Evolutionary conservation across 2,888 invertebrate genomes (phyloP), one percentile per base, ranked within the genome.

Genomic region (Rhimphoctona megacephalus): DNA sequence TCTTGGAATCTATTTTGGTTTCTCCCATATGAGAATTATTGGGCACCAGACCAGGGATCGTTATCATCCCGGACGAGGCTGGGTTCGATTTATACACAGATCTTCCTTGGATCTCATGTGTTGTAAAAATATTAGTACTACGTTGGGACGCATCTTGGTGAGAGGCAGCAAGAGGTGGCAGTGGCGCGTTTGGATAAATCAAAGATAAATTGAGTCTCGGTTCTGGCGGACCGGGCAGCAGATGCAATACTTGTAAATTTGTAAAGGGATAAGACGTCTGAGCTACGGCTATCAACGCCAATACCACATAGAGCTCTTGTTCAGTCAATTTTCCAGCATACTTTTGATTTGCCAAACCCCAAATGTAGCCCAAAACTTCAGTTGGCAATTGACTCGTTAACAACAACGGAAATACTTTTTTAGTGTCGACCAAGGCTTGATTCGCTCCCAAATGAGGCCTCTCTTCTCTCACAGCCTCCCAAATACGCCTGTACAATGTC

Each of bases 271-370:
- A 93, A 49, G 92, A 93, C 72, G 95, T 94, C 89, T 95, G 95
- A 33, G 95, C 95, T 0, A 95, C 92, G 3, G 94, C 95, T 3
- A 95, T 94, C 17, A 95, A 90, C n/a, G 95, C 95, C 52, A 95
- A 90, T 57, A 94, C 94, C 17, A 94, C 91, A 83, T 95, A 95
- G 0, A 95, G 90, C 85, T 95, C 95, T 80, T 94, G 94, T 83
- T 95, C 95, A 0, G 95, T 95, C 46, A 95, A 92, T 67, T 94
- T 94, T 6, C 95, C 95, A 11, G 95, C 94, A 33, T 95, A 94
- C 66, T 94, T 95, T 86, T 94, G 93, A 90, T 95, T 95, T 0
- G 95, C 94, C 61, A 95, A 90, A 57, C 94, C 94, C 95, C 95
- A 95, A 85, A 95, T 94, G 88, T 94, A 95, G 19, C 95, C 95